Evolutionary conservation across 2,797 vertebrate genomes (phyloP).

Genomic region (Chaenodraco wilsoni): DNA sequence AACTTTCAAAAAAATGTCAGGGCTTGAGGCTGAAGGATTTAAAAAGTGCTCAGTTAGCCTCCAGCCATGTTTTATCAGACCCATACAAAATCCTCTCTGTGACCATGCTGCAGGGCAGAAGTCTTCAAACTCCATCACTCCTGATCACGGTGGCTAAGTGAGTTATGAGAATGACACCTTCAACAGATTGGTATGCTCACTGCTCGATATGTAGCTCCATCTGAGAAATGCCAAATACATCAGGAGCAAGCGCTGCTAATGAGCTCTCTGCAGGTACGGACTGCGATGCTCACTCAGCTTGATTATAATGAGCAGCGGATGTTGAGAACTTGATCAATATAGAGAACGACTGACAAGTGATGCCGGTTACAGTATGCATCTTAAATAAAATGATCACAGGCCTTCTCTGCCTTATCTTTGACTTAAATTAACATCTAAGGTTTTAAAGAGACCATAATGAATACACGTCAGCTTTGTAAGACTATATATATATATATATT

Average conservation of each 20-base stretch:
- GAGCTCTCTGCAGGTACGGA: constrained; percentile 6
- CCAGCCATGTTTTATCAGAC: constrained; percentile 7
- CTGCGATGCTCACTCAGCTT: background rate
- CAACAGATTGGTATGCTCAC: constrained; percentile 5
- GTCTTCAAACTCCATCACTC: background rate
- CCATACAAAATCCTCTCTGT: background rate
- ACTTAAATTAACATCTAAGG: background rate
- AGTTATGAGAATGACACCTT: constrained; percentile 5
- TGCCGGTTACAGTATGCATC: background rate
- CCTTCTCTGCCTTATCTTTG: background rate
- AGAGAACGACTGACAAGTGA: background rate
- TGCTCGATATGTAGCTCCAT: constrained; percentile 1
- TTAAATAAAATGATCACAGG: background rate
- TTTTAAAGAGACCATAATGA: background rate
- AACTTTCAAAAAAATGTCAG: background rate
- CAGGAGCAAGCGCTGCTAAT: constrained; percentile 22
- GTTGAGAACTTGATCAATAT: constrained; percentile 13
- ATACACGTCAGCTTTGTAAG: background rate
- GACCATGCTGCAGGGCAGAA: background rate
- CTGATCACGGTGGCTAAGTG: background rate
- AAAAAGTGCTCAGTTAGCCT: background rate
- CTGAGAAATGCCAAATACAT: constrained; percentile 11
- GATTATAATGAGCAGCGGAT: constrained; percentile 6
- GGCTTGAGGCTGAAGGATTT: background rate
- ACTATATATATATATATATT: no score